Evolutionary conservation across 2,113 vertebrate genomes (phyloP), one percentile per base, ranked within the genome.

Genomic region (Notothenia rossii): DNA sequence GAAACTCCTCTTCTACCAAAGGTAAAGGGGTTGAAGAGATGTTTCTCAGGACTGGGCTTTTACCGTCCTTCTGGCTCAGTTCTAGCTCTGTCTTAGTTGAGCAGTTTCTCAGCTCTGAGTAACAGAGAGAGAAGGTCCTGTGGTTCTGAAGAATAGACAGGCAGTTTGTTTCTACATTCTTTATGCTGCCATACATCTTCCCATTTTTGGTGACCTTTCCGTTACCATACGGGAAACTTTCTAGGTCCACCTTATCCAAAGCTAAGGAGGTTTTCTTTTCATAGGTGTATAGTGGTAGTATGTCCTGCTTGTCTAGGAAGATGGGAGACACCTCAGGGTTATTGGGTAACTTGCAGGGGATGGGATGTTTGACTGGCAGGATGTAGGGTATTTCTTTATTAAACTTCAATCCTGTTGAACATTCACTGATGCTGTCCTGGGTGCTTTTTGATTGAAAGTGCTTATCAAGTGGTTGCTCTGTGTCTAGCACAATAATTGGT

Each of bases 381-480:
- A 95, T 95, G 75, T 98, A 98, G 75, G 95, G 94, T 79, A 95
- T 96, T 93, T 99, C 97, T 91, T 97, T 98, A 89, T 95, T 95
- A 77, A 97, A 93, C 91, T 95, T 95, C 87, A 96, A 94, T 58
- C 96, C 94, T 75, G 96, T 95, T 87, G 95, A 96, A 89, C 96
- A 97, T 90, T 97, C 90, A 91, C 91, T 93, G 76, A 93, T 93
- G 89, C 96, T 94, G 86, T 97, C 96, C 87, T 92, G 86, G 72
- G 70, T 88, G 86, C 81, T 95, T 88, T 96, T 96, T 84, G 96
- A 94, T 64, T 96, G 93, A 60, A 97, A 96, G 92, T 96, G 95
- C 79, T 95, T 96, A 90, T 98, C 96, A 46, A 93, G 92, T 60
- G 96, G 92, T 87, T 96, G 96, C 87, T 98, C 96, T 12, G 94